Conservation (phyloP, 2,113 vertebrate species). For the Poeciliopsis retropinna region DNA sequence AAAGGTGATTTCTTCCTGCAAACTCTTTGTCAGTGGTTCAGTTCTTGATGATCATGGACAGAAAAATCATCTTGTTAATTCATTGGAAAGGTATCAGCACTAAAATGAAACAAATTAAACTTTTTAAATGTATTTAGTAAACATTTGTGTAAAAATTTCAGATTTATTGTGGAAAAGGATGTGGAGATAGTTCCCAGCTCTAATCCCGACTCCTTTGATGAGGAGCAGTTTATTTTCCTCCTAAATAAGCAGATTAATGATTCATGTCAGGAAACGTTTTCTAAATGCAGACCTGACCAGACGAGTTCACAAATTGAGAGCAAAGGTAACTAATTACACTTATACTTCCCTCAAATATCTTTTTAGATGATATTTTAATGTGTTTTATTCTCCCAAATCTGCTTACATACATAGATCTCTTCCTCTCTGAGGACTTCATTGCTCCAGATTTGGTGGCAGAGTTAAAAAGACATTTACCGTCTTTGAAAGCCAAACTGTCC, state of each 20-base stretch:
- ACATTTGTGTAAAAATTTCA: conserved; percentile 31
- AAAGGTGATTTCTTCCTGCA: conserved; percentile 64
- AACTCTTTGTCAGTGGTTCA: conserved; percentile 62
- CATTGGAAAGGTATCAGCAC: conserved; percentile 66
- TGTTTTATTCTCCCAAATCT: not conserved
- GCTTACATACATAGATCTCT: conserved; percentile 56
- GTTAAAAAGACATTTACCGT: conserved; percentile 72
- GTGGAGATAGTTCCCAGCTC: conserved; percentile 46
- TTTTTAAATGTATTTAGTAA: not conserved
- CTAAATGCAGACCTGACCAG: conserved; percentile 27
- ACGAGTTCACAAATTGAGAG: conserved; percentile 14
- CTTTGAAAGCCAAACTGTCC: conserved; percentile 59
- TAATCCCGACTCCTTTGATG: conserved; percentile 61
- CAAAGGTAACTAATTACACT: conserved; percentile 23
- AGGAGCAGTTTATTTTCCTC: conserved; percentile 35
- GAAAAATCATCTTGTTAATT: conserved; percentile 16
- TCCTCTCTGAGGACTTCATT: conserved; percentile 67
- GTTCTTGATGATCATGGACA: conserved; percentile 58
- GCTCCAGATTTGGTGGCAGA: conserved; percentile 45
- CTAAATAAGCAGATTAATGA: conserved; percentile 22
- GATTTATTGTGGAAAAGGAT: conserved; percentile 41
- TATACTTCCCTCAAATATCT: not conserved
- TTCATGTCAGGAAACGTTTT: conserved; percentile 61
- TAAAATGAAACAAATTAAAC: not conserved
- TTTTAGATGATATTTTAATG: not conserved